Evolutionary conservation across 1,140 invertebrate genomes (phyloP).

Genomic region (Cephus cinctus): DNA sequence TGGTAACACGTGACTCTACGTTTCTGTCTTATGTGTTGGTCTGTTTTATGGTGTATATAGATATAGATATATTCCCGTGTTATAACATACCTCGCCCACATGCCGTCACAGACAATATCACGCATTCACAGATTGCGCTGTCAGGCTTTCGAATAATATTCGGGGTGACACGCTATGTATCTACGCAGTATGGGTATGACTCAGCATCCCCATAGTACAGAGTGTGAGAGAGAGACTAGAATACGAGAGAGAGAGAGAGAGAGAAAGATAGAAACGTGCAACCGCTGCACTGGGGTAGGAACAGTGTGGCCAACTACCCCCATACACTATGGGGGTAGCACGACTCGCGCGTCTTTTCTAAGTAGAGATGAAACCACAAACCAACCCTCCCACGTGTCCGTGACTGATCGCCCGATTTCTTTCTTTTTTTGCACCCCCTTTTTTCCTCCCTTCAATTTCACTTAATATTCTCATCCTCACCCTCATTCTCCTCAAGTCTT

Average conservation of each 20-base stretch:
- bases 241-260: constrained; percentile 5
- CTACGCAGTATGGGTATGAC: constrained; percentile 33
- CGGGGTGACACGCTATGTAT: constrained; percentile 43
- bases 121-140: constrained; percentile 51
- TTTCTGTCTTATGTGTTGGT: no score
- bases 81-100: constrained; percentile 40
- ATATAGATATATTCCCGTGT: no score
- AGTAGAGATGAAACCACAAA: constrained; percentile 6
- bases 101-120: constrained; percentile 43
- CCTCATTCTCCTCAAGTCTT: constrained; percentile 23
- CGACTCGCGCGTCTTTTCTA: no score
- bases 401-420: constrained; percentile 36
- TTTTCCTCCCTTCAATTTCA: constrained; percentile 5
- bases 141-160: constrained; percentile 51
- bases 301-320: no score
- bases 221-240: background rate
- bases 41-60: no score
- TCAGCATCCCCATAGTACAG: constrained; percentile 37
- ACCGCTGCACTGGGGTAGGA: constrained; percentile 1
- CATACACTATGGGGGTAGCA: no score
- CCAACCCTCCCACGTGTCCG: constrained; percentile 36
- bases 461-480: background rate
- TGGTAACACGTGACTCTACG: no score
- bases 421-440: constrained; percentile 24
- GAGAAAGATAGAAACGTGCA: constrained; percentile 12